Base-by-base conservation (phyloP, 2,888 invertebrate genomes). In the Tetragonula carbonaria region DNA sequence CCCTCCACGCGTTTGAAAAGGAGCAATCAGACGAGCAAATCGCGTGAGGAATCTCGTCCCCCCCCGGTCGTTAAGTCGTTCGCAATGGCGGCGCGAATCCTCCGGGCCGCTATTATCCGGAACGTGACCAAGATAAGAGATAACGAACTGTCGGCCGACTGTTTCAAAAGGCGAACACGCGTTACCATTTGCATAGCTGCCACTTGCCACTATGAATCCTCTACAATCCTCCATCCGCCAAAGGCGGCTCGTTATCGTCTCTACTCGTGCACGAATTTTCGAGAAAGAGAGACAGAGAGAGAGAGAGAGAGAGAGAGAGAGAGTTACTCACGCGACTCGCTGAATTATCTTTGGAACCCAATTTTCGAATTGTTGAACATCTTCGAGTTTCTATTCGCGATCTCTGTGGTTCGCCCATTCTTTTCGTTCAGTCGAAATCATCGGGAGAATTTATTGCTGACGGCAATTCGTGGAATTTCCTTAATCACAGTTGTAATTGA, bases 191-290 rank as follows among this genome's bases (percentile, higher is more conserved):
- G n/a, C 6, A 70, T 68, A 53, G 51, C 65, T 74, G 53, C 53
- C 82, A 63, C 77, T 76, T 73, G 82, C 73, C 16, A 38, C 18
- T 74, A 63, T 74, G 62, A 66, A 78, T 71, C 70, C 62, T 50
- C 73, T 55, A 23, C 62, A 53, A 75, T 18, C 28, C n/a, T 18
- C 38, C 5, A 6, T 65, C 62, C 59, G 71, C 59, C 78, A 76
- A 84, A 84, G 84, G 73, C 72, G 38, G 62, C 21, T 73, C 74
- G 79, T 85, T 85, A 79, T 65, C 84, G 66, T 74, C 74, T 66
- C 59, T 65, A 80, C 74, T 84, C 79, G 70, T 38, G 53, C 50
- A 55, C 21, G 33, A 51, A 70, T 45, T 45, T 45, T 45, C 45
- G 45, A 45, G 45, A 11, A 8, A 45, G 6, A 38, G 38, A 38